phyloP scores from a whole-genome alignment of 2,888 invertebrate genomes.

The Cryptus armator region DNA sequence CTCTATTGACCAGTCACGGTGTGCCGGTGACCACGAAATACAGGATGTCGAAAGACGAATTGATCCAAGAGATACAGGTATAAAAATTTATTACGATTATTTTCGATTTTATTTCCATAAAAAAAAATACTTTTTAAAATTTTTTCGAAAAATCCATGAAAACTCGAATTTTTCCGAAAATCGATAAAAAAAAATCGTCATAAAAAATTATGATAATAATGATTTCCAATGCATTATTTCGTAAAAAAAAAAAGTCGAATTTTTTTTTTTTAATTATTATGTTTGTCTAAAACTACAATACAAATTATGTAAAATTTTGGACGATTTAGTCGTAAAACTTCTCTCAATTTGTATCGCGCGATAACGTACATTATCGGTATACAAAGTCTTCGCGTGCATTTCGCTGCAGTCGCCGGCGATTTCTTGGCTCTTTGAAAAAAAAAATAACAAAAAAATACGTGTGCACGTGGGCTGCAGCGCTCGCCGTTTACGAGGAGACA shows the following conservation, averaged over 20 bases:
- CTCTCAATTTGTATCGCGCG: not conserved
- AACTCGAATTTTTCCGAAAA: too few relatives aligned
- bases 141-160: too few relatives aligned
- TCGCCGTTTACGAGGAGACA: constrained; percentile 21
- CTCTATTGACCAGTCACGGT: constrained; percentile 91
- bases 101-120: too few relatives aligned
- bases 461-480: constrained; percentile 1
- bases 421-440: not conserved
- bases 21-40: constrained; percentile 93
- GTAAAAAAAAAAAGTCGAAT: not conserved
- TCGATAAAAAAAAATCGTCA: not conserved
- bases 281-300: too few relatives aligned
- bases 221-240: not conserved
- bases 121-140: too few relatives aligned
- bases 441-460: not conserved
- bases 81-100: constrained; percentile 64
- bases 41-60: constrained; percentile 92
- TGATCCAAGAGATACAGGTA: constrained; percentile 94
- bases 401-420: constrained; percentile 26
- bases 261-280: not conserved
- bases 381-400: not conserved
- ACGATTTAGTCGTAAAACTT: not conserved
- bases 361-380: not conserved
- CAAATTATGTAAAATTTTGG: too few relatives aligned
- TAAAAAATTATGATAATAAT: not conserved